phyloP scores from a whole-genome alignment of 2,797 vertebrate genomes.

The Euthynnus affinis region DNA sequence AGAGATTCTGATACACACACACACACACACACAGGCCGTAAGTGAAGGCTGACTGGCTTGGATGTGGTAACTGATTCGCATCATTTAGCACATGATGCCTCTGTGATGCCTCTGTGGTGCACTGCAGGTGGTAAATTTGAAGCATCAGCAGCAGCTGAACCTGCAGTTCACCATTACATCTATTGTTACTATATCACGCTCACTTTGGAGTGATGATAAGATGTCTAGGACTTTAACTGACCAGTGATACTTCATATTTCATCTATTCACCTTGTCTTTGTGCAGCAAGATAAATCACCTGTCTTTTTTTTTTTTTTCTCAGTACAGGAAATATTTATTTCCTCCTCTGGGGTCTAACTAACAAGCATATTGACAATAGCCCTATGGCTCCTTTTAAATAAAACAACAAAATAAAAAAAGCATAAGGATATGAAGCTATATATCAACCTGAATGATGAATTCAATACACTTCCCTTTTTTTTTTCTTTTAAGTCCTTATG shows the following conservation, averaged over 20 bases:
- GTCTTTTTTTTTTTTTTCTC: constrained; percentile 11
- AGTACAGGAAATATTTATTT: neutral
- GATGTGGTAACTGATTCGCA: constrained; percentile 37
- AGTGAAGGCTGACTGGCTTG: constrained; percentile 24
- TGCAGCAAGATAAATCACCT: constrained; percentile 30
- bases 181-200: constrained; percentile 23
- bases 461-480: constrained; percentile 17
- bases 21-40: neutral
- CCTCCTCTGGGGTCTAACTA: constrained; percentile 17
- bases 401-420: neutral
- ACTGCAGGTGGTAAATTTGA: constrained; percentile 66
- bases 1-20: neutral
- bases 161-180: constrained; percentile 44
- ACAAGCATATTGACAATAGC: constrained; percentile 42
- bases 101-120: constrained; percentile 31
- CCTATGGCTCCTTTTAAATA: neutral
- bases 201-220: constrained; percentile 20
- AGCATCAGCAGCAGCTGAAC: constrained; percentile 57
- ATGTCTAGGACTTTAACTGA: constrained; percentile 9
- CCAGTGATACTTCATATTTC: constrained; percentile 29
- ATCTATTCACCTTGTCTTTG: neutral
- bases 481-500: neutral
- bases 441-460: constrained; percentile 29
- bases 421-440: neutral
- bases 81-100: constrained; percentile 58